Base-by-base conservation (phyloP, 2,888 invertebrate genomes). In the Limenitis camilla region DNA sequence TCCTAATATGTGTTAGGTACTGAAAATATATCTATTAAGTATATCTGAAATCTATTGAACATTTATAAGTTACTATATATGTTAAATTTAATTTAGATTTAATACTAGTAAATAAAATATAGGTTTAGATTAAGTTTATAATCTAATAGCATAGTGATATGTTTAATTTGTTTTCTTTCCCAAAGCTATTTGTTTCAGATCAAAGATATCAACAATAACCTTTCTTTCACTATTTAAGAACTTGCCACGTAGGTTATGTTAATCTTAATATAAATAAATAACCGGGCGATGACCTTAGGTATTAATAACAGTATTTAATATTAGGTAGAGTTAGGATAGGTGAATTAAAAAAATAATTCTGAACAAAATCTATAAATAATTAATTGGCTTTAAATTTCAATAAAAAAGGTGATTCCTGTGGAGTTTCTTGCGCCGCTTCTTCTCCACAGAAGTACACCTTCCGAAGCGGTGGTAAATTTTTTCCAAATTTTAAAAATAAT, bases 361-460 rank as follows among this genome's bases (percentile, higher is more conserved):
- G 35, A 45, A 29, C 29, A 29, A 27, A 40, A 32, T 43, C 4
- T 9, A 0, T 43, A 40, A 36, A 6, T 4, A 11, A 6, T 31
- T 30, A 44, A 55, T 58, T 50, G 45, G 44, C 41, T 38, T 53
- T 59, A 19, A 53, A 54, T 33, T 49, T 58, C 47, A 33, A 42
- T 31, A 11, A 32, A 58, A 63, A 58, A 58, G 46, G 64, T 62
- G 65, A 61, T 64, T 10, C 63, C 58, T 58, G 61, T 64, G 81
- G 84, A 83, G 84, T 84, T 84, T 84, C 81, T 83, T 83, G 71
- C 65, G 65, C 80, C 81, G 81, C 71, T 81, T 84, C 82, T 84
- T 84, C 83, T 84, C 83, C 65, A 64, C 59, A 75, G 80, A 69
- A 63, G 78, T 64, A 67, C 67, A 74, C 72, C 69, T 79, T 80